A percentile compares a stretch with the other conserved stretches of the same genome.
These are phyloP conservation scores for Mayetiola destructor DNA, from an alignment of 2,888 invertebrate genomes.

Conservation along the genomic window DNA sequence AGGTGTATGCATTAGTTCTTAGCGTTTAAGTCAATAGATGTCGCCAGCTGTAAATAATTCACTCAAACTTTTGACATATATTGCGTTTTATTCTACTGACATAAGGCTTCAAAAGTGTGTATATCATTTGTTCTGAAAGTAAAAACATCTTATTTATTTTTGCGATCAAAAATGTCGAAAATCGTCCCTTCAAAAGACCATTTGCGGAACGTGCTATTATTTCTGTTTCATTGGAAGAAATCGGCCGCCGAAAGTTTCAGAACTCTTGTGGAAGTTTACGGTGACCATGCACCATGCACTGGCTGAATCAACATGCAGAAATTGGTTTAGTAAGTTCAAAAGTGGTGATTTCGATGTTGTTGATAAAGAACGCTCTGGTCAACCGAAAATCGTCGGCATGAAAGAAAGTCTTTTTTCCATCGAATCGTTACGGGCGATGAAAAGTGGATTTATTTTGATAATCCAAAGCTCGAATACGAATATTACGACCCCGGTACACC, in stretches of 20 bases:
- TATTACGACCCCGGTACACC: constrained; percentile 15
- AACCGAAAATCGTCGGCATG: not conserved
- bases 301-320: not conserved
- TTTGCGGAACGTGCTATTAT: not conserved
- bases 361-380: not conserved
- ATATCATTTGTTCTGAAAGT: too few species aligned
- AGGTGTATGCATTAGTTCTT: too few species aligned
- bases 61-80: too few species aligned
- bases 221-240: not conserved
- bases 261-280: not conserved
- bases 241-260: not conserved
- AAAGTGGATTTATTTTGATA: constrained; percentile 15
- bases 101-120: too few species aligned
- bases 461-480: constrained; percentile 17
- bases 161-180: not conserved
- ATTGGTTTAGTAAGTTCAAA: not conserved
- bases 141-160: not conserved
- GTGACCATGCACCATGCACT: not conserved
- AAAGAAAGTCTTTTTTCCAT: constrained; percentile 13
- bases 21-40: too few species aligned
- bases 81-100: too few species aligned
- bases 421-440: constrained; percentile 18
- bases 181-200: not conserved
- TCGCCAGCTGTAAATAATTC: too few species aligned
- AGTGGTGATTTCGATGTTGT: not conserved